phyloP scores from a whole-genome alignment of 2,888 invertebrate genomes.

The Microdon myrmicae region DNA sequence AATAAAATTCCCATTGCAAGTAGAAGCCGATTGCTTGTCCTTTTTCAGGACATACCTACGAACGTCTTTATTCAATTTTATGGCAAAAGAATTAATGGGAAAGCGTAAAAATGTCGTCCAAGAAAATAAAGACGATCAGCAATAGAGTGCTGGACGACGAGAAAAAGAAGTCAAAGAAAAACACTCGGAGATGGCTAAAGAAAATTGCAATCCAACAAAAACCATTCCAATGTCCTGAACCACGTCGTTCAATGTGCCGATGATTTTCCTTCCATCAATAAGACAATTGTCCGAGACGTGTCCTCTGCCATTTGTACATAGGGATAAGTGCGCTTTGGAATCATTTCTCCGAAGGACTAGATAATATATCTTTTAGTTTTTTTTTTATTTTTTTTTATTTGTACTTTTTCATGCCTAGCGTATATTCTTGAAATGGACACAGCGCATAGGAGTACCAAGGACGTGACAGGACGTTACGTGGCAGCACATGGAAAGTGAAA shows the following conservation, averaged over 20 bases:
- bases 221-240: conserved; percentile 6
- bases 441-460: conserved; percentile 13
- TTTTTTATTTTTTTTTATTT: neutral
- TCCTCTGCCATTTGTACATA: conserved; percentile 29
- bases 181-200: conserved; percentile 6
- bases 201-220: conserved; percentile 36
- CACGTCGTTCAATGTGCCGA: conserved; percentile 19
- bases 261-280: conserved; percentile 44
- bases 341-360: conserved; percentile 8
- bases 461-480: neutral
- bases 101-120: conserved; percentile 26
- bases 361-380: no score
- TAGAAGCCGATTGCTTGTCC: conserved; percentile 16
- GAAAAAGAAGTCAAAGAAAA: neutral
- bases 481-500: conserved; percentile 1
- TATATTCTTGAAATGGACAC: conserved; percentile 13
- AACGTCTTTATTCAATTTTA: conserved; percentile 19
- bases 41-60: neutral
- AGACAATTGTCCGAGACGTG: conserved; percentile 45
- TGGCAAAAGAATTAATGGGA: conserved; percentile 34
- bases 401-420: neutral
- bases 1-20: conserved; percentile 38
- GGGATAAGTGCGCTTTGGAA: conserved; percentile 23
- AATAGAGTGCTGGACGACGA: no score
- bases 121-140: conserved; percentile 29